A percentile compares a stretch with the other conserved stretches of the same genome.
phyloP scores from a whole-genome alignment of 2,797 vertebrate genomes.

The Phoeniculus purpureus region DNA sequence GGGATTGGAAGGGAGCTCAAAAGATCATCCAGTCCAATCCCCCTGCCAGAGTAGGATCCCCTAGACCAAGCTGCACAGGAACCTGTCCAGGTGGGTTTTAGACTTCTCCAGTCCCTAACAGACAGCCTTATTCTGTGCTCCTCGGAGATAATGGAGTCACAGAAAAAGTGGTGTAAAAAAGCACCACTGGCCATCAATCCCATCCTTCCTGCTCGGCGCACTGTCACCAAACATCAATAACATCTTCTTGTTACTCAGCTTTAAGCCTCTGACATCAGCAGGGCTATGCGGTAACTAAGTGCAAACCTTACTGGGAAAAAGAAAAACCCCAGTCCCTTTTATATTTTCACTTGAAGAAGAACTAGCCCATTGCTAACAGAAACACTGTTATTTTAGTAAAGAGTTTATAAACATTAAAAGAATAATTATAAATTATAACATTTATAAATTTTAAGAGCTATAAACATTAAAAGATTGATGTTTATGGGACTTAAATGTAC shows the following conservation, averaged over 20 bases:
- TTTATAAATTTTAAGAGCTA: too few relatives aligned
- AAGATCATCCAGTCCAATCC: too few relatives aligned
- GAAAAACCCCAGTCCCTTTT: constrained; percentile 35
- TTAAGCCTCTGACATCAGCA: constrained; percentile 15
- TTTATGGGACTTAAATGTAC: too few relatives aligned
- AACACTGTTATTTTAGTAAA: constrained; percentile 35
- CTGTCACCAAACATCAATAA: constrained; percentile 40
- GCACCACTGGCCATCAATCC: constrained; percentile 15
- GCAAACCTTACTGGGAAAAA: constrained; percentile 48
- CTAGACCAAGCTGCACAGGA: too few relatives aligned
- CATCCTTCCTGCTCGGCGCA: neutral
- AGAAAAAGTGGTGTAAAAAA: neutral
- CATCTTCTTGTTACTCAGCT: constrained; percentile 19
- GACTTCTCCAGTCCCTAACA: too few relatives aligned
- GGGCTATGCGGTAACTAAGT: constrained; percentile 6
- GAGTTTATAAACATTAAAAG: constrained; percentile 56
- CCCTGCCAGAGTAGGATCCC: too few relatives aligned
- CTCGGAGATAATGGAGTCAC: neutral
- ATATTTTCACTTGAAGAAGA: constrained; percentile 17
- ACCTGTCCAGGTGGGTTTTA: too few relatives aligned
- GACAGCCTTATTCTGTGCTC: neutral
- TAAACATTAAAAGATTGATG: too few relatives aligned
- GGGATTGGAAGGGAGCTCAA: too few relatives aligned
- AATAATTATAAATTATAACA: neutral
- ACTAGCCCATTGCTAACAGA: neutral